Conservation (phyloP, 2,797 vertebrate genomes). For the Paramormyrops hopkinsi region DNA sequence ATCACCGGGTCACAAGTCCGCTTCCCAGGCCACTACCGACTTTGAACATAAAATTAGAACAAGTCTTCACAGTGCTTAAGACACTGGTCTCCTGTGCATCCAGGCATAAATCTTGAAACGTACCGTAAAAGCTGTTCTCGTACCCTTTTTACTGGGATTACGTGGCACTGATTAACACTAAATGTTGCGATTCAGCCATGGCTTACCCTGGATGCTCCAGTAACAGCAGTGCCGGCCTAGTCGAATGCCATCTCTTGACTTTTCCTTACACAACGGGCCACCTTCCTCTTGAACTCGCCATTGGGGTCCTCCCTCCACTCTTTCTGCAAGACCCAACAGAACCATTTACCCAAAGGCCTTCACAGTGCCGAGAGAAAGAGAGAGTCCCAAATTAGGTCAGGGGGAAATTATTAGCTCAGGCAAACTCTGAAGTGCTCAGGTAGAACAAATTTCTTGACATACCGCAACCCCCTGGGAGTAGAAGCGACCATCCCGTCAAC, state of each 20-base stretch:
- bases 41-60: not conserved
- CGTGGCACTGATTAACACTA: not conserved
- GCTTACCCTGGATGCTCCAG: conserved; percentile 89
- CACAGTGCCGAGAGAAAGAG: not conserved
- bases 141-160: not conserved
- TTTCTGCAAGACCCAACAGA: conserved; percentile 65
- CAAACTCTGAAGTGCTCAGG: not conserved
- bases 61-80: not conserved
- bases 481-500: not conserved
- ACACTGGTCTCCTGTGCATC: not conserved
- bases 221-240: conserved; percentile 70
- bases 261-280: conserved; percentile 98
- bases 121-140: not conserved
- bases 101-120: not conserved
- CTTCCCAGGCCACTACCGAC: not conserved
- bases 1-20: not conserved
- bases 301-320: conserved; percentile 99
- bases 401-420: not conserved
- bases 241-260: conserved; percentile 99
- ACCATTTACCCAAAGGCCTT: not conserved
- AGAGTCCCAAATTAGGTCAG: not conserved
- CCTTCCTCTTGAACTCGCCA: conserved; percentile 98
- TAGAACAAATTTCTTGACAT: conserved; percentile 1
- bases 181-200: not conserved
- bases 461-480: not conserved